Evolutionary conservation across 1,140 invertebrate genomes (phyloP).

Genomic region (Drosophila bipectinata): DNA sequence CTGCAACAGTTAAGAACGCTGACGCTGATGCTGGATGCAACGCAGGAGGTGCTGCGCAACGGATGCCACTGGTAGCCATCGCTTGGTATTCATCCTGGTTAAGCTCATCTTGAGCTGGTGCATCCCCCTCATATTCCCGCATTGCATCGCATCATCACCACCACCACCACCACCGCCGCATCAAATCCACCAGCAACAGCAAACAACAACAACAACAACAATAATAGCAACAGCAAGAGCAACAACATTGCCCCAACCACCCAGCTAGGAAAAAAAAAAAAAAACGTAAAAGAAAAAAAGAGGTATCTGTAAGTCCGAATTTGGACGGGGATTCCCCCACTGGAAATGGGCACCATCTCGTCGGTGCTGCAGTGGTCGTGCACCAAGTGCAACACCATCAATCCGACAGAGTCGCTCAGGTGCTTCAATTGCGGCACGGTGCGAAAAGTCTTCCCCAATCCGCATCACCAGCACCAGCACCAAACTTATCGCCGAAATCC

Average conservation of each 20-base stretch:
- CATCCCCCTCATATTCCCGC: too few relatives aligned
- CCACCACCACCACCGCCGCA: too few relatives aligned
- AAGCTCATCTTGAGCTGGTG: neutral
- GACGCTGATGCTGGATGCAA: neutral
- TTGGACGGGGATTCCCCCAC: slow-evolving; percentile 14
- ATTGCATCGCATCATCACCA: too few relatives aligned
- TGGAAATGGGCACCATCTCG: slow-evolving; percentile 94
- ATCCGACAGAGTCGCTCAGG: slow-evolving; percentile 91
- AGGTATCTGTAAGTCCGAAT: slow-evolving; percentile 1
- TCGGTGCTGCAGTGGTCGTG: slow-evolving; percentile 96
- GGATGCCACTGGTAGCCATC: neutral
- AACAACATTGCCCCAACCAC: neutral
- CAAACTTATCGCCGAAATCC: slow-evolving; percentile 5
- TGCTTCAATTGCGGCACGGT: slow-evolving; percentile 91
- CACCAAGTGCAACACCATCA: slow-evolving; percentile 92
- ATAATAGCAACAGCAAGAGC: slow-evolving; percentile 18
- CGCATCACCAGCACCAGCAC: slow-evolving; percentile 22
- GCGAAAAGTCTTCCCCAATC: slow-evolving; percentile 84
- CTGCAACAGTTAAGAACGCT: slow-evolving; percentile 3
- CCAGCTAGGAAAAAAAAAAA: neutral
- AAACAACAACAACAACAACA: slow-evolving; percentile 20
- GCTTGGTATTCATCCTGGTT: neutral
- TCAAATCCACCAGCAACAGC: neutral
- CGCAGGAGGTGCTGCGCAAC: neutral
- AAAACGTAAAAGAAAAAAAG: neutral